Evolutionary conservation across 2,797 vertebrate species (phyloP).

Genomic region (Diglossa cyanea): DNA sequence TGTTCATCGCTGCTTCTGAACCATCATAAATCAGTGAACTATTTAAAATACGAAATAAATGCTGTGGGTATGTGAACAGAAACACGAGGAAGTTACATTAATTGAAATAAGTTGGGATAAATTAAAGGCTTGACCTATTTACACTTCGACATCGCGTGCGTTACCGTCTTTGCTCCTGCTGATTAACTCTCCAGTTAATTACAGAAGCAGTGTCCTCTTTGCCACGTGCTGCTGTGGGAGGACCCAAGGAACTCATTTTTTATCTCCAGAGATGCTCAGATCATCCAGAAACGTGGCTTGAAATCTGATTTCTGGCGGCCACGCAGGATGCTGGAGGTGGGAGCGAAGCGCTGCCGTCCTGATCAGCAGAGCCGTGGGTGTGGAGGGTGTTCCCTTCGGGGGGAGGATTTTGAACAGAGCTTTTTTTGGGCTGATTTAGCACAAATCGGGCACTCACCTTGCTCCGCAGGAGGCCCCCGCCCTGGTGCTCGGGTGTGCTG

Average conservation of each 20-base stretch:
- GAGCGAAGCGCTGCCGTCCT: not conserved
- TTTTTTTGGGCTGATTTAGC: not conserved
- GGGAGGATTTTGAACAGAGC: not conserved
- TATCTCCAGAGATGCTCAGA: not conserved
- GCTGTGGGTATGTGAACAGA: not conserved
- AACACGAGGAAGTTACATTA: not conserved
- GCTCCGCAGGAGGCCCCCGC: constrained; percentile 91
- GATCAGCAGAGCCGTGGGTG: not conserved
- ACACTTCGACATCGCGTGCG: not conserved
- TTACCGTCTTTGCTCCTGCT: not conserved
- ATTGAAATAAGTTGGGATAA: not conserved
- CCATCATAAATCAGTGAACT: not conserved
- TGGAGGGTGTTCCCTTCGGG: not conserved
- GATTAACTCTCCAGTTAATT: not conserved
- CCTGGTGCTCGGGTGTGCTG: constrained; percentile 93
- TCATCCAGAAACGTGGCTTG: not conserved
- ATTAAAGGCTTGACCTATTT: not conserved
- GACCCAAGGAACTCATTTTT: not conserved
- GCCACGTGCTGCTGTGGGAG: not conserved
- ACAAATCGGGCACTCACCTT: constrained; percentile 78
- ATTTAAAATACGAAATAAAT: not conserved
- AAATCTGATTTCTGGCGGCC: not conserved
- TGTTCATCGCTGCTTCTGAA: not conserved
- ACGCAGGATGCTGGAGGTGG: not conserved
- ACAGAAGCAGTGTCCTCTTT: not conserved